Percentiles rank a stretch among this genome's conserved stretches.
These are phyloP conservation scores for Pachypsylla venusta DNA, from an alignment of 1,140 invertebrate species.

Conservation along the genomic window DNA sequence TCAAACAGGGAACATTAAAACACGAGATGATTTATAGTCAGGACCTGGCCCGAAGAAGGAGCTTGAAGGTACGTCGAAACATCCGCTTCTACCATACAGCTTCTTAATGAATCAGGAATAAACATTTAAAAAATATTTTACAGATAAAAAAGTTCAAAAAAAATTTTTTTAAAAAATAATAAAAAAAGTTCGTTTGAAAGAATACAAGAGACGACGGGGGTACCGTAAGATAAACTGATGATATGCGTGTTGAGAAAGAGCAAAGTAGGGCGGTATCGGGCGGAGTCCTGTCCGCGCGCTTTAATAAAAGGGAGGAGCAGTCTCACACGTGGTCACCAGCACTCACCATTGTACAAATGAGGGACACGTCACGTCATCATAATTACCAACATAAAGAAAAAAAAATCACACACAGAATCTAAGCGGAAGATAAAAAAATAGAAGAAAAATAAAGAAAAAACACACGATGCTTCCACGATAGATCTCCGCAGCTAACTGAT, in stretches of 20 bases:
- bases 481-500: constrained; percentile 2
- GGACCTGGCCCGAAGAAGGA: constrained; percentile 63
- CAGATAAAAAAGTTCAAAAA: not conserved
- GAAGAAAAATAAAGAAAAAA: not conserved
- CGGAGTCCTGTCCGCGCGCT: constrained; percentile 23
- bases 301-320: constrained; percentile 21
- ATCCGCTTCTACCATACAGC: constrained; percentile 72
- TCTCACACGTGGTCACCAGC: not conserved
- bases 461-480: not conserved
- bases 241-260: constrained; percentile 5
- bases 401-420: not conserved
- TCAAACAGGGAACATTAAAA: not conserved
- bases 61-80: constrained; percentile 64
- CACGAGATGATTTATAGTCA: not conserved
- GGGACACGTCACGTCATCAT: constrained; percentile 2
- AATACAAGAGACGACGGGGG: not conserved
- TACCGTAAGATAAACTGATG: not conserved
- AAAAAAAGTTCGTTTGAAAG: constrained; percentile 14
- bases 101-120: constrained; percentile 59
- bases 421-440: not conserved
- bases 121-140: constrained; percentile 44
- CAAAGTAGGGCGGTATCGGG: not conserved
- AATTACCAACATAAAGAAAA: not conserved
- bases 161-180: not conserved
- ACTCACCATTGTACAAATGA: not conserved